Base-by-base conservation (phyloP, 1,140 invertebrate species). In the Rhyzopertha dominica region DNA sequence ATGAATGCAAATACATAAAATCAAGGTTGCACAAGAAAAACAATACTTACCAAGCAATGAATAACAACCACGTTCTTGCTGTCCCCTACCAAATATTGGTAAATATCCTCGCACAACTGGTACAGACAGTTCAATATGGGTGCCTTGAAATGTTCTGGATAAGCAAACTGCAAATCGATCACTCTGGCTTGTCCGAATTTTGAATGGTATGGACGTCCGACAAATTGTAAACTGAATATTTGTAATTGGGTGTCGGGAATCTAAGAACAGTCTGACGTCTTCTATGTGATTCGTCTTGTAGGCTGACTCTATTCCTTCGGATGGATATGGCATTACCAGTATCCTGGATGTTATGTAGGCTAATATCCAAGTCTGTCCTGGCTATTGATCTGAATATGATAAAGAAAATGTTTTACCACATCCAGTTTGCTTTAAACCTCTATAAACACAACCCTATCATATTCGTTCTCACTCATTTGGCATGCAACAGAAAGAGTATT, bases 261-360 rank as follows among this genome's bases (percentile, higher is more conserved):
- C 81, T 4, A 89, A 67, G 50, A 81, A 85, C 16, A 81, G 63
- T 55, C 80, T 75, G 0, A 95, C 90, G 66, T 95, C 92, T 59
- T 96, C 92, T 37, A 94, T 86, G 60, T 93, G 88, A 67, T 95
- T 95, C 19, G 87, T 91, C 60, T 87, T 84, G 62, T 93, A 90
- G 2, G 91, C 82, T 8, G 90, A 90, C 63, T 95, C 91, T n/a
- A 96, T 75, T 5, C 92, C 90, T 67, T 96, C 91, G 7, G 87
- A 91, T 2, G 92, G 91, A 69, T 85, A 94, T 4, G 91, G 91
- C 90, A 95, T 95, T 1, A 95, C 87, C 58, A 86, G 70, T 38
- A 95, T 71, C 28, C 90, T 76, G 28, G 90, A 90, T 5, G 92
- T 95, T 30, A 95, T 80, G 66, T 93, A 93, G 62, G 62, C 81